Base-by-base conservation (phyloP, 2,888 invertebrate species). In the Caenorhabditis uteleia region DNA sequence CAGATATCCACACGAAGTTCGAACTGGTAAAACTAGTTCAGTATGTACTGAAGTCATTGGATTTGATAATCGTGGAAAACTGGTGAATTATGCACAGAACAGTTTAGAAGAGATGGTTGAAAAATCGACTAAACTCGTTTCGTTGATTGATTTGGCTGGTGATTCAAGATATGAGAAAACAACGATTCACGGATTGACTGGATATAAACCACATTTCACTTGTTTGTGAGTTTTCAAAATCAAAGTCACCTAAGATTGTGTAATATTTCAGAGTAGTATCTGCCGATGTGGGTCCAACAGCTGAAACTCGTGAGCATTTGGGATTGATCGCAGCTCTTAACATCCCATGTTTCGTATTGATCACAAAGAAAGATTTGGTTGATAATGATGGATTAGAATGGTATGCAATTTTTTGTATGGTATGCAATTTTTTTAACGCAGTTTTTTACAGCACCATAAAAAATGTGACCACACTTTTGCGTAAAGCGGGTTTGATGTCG, bases 111-210 rank as follows among this genome's bases (percentile, higher is more conserved):
- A 95, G 74, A 95, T 97, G 54, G 93, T 93, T 74, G 93, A 94
- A 82, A 87, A 90, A 40, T 93, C 94, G 2, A 90, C 91, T 7
- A 95, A 95, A 85, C 86, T 98, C 27, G 91, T 98, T 0, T 93
- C 94, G 0, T 92, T 95, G 82, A 89, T 97, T 80, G 97, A 98
- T 85, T 87, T 97, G 76, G 95, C 95, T 3, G 97, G 97, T 0
- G 95, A 97, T 85, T 89, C 91, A 74, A 95, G 95, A 84, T 98
- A 97, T 84, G 89, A 95, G 84, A 88, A 91, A 67, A 97, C 97
- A 46, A 97, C 97, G 1, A 89, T 95, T 33, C 91, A 93, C 84
- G 97, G 95, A 0, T 86, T 97, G 33, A 70, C 75, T 25, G 77
- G 71, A 20, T 74, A 75, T 42, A 69, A 50, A 21, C 75, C 75